phyloP scores from a whole-genome alignment of 2,888 invertebrate species.

The Melanotus villosus region DNA sequence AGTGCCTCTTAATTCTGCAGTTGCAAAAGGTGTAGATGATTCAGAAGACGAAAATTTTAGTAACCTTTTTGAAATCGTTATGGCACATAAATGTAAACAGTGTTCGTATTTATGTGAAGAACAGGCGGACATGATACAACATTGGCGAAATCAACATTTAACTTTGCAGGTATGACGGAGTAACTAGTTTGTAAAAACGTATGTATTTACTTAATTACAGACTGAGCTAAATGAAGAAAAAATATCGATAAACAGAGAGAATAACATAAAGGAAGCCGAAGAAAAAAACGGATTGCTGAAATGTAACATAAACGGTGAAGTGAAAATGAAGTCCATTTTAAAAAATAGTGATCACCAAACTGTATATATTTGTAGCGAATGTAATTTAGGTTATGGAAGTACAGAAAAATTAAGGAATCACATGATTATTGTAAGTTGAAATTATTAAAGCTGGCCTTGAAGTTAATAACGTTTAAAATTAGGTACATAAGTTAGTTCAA shows the following conservation, averaged over 20 bases:
- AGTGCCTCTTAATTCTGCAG: slow-evolving; percentile 3
- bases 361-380: slow-evolving; percentile 70
- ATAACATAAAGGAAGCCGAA: slow-evolving; percentile 1
- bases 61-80: slow-evolving; percentile 53
- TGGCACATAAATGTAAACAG: slow-evolving; percentile 64
- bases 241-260: background rate
- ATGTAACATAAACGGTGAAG: slow-evolving; percentile 29
- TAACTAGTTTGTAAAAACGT: slow-evolving; percentile 19
- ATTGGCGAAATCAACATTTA: slow-evolving; percentile 58
- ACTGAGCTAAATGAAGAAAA: background rate
- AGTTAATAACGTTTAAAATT: slow-evolving; percentile 8
- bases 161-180: slow-evolving; percentile 40
- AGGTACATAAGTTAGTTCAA: slow-evolving; percentile 51
- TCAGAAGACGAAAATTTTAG: background rate
- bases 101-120: slow-evolving; percentile 63
- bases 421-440: slow-evolving; percentile 69
- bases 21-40: background rate
- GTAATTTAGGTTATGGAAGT: slow-evolving; percentile 68
- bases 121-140: slow-evolving; percentile 58
- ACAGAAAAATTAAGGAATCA: slow-evolving; percentile 70
- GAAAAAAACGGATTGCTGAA: slow-evolving; percentile 12
- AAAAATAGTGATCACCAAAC: slow-evolving; percentile 51
- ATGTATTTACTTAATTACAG: no score
- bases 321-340: slow-evolving; percentile 54
- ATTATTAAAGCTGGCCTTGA: background rate